Evolutionary conservation across 37 sponge, comb jelly and placozoan species (phyloP).

Genomic region (Oscarella lobularis): DNA sequence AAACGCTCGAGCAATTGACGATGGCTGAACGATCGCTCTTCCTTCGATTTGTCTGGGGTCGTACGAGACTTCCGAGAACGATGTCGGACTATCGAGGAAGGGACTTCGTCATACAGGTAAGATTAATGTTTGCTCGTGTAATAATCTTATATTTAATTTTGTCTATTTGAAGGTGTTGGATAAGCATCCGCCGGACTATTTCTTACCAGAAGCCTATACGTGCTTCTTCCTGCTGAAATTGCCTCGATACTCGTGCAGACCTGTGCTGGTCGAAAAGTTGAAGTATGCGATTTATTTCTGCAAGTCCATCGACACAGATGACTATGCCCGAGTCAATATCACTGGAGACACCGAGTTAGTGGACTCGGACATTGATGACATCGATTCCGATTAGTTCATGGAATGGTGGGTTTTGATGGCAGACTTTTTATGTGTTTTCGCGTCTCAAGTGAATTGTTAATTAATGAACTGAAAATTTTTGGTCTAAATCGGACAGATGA

Average conservation of each 20-base stretch:
- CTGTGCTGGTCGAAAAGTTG: slow-evolving; percentile 81
- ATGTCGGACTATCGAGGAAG: slow-evolving; percentile 84
- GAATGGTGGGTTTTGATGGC: too few species aligned
- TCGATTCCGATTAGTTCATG: not conserved
- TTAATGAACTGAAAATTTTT: too few species aligned
- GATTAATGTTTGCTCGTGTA: not conserved
- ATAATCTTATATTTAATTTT: not conserved
- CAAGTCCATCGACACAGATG: slow-evolving; percentile 95
- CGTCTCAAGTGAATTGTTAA: too few species aligned
- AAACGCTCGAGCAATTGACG: slow-evolving; percentile 70
- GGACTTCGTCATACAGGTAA: slow-evolving; percentile 92
- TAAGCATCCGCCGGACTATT: slow-evolving; percentile 80
- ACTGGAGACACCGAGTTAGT: not conserved
- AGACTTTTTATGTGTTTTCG: too few species aligned
- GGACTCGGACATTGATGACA: not conserved
- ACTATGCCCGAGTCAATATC: slow-evolving; percentile 55
- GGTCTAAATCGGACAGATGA: too few species aligned
- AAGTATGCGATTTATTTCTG: slow-evolving; percentile 94
- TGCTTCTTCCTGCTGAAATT: slow-evolving; percentile 96
- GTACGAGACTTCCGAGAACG: slow-evolving; percentile 78
- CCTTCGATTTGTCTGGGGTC: slow-evolving; percentile 93
- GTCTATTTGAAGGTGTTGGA: slow-evolving; percentile 69
- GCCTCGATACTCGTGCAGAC: slow-evolving; percentile 86
- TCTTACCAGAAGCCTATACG: slow-evolving; percentile 92
- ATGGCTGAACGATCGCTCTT: slow-evolving; percentile 75